These are phyloP conservation scores for Drosophila sp. DNA, from an alignment of 1,140 invertebrate genomes.

Conservation along the genomic window DNA sequence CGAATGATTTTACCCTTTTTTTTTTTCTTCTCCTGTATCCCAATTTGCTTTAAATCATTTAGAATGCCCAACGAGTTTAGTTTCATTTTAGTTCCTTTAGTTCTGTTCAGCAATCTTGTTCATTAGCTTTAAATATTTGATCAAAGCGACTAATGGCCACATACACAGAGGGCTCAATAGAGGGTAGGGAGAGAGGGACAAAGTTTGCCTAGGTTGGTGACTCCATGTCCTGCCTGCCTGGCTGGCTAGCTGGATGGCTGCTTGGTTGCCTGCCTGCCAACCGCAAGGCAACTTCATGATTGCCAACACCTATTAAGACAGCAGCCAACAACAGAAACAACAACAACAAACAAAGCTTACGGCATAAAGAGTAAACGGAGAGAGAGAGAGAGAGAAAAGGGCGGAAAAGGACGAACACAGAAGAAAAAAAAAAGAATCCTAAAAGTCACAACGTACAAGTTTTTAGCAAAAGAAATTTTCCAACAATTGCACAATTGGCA, in stretches of 20 bases:
- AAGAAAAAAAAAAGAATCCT: constrained; percentile 15
- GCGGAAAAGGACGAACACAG: constrained; percentile 31
- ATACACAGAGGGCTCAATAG: constrained; percentile 11
- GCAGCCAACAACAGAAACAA: constrained; percentile 16
- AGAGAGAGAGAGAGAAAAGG: background rate
- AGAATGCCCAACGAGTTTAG: constrained; percentile 53
- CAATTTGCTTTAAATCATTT: constrained; percentile 48
- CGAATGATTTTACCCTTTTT: constrained; percentile 27
- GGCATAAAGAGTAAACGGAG: constrained; percentile 18
- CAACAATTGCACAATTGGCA: constrained; percentile 75
- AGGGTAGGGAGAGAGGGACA: background rate
- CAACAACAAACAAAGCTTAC: constrained; percentile 53
- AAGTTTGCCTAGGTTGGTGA: constrained; percentile 32
- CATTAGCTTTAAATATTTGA: constrained; percentile 77
- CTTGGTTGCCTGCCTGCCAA: constrained; percentile 17
- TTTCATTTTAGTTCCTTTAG: constrained; percentile 25
- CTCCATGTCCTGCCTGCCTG: constrained; percentile 27
- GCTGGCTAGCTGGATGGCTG: constrained; percentile 8
- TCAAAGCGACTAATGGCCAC: constrained; percentile 67
- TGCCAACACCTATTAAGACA: constrained; percentile 68
- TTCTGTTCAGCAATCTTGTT: constrained; percentile 55
- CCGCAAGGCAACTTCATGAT: constrained; percentile 53
- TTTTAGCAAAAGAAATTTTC: constrained; percentile 68
- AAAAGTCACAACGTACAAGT: constrained; percentile 67
- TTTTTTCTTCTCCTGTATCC: constrained; percentile 14